These are phyloP conservation scores for Xiphorhynchus elegans DNA, from an alignment of 2,113 vertebrate genomes.

Conservation along the genomic window DNA sequence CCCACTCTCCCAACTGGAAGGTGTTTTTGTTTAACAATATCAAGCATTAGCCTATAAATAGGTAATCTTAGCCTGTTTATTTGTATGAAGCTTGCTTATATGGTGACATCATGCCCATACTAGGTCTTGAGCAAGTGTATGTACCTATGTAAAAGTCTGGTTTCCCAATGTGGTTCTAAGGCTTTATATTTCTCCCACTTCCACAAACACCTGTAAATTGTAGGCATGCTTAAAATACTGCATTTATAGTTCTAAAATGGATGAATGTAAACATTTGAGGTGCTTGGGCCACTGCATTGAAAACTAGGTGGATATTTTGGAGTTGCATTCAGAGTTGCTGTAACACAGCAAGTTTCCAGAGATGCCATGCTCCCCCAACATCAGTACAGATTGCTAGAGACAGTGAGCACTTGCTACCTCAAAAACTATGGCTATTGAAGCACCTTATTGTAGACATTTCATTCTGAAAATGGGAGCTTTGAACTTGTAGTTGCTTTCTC, in stretches of 20 bases:
- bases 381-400: neutral
- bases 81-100: neutral
- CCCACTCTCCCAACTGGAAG: neutral
- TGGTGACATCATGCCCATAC: neutral
- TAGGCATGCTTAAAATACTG: neutral
- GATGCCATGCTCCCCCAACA: accelerated
- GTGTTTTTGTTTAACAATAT: neutral
- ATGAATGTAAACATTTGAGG: neutral
- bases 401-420: neutral
- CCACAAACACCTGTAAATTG: constrained; percentile 7
- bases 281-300: neutral
- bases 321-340: neutral
- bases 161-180: neutral
- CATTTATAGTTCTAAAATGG: neutral
- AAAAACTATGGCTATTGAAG: neutral
- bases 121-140: neutral
- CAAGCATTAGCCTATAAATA: neutral
- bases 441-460: neutral
- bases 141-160: neutral
- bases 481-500: neutral
- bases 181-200: neutral
- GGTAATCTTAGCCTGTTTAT: neutral
- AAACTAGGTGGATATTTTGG: neutral
- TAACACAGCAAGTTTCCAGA: neutral
- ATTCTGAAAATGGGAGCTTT: neutral